A percentile compares a stretch with the other conserved stretches of the same genome.
These are phyloP conservation scores for Probaryconus sp. DNA, from an alignment of 1,140 invertebrate genomes.

Conservation along the genomic window DNA sequence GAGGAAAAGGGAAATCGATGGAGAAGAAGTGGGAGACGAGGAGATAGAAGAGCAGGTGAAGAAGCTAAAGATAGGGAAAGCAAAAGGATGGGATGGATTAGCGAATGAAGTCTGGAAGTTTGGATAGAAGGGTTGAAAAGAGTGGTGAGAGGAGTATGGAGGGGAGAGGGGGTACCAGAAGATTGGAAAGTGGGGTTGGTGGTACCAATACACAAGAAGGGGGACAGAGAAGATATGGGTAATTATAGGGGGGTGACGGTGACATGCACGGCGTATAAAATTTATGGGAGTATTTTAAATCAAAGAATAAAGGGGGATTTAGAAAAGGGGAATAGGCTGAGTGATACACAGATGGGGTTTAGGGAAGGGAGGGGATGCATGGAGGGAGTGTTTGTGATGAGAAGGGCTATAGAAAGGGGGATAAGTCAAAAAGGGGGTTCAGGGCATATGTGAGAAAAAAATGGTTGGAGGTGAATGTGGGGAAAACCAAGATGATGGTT, in stretches of 20 bases:
- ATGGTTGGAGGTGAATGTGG: not conserved
- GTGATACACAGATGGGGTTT: conserved; percentile 22
- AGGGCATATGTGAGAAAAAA: not conserved
- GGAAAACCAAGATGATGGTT: too few species aligned
- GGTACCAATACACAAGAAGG: not conserved
- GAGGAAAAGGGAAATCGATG: not conserved
- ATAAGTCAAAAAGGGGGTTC: conserved; percentile 3
- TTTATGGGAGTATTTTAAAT: too few species aligned
- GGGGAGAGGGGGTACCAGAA: not conserved
- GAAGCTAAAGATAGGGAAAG: not conserved
- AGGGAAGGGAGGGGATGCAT: too few species aligned
- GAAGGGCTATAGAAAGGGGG: too few species aligned
- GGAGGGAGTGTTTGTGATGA: too few species aligned
- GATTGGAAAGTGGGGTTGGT: conserved; percentile 1
- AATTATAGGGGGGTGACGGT: not conserved
- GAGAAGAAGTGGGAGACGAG: not conserved
- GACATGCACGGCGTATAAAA: not conserved
- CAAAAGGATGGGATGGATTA: not conserved
- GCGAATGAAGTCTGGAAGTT: not conserved
- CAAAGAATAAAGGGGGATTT: not conserved
- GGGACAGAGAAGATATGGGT: not conserved
- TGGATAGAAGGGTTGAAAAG: not conserved
- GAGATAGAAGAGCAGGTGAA: not conserved
- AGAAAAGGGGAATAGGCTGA: not conserved
- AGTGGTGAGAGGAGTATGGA: too few species aligned